Evolutionary conservation across 2,113 vertebrate genomes (phyloP).

Genomic region (Megalops atlanticus): DNA sequence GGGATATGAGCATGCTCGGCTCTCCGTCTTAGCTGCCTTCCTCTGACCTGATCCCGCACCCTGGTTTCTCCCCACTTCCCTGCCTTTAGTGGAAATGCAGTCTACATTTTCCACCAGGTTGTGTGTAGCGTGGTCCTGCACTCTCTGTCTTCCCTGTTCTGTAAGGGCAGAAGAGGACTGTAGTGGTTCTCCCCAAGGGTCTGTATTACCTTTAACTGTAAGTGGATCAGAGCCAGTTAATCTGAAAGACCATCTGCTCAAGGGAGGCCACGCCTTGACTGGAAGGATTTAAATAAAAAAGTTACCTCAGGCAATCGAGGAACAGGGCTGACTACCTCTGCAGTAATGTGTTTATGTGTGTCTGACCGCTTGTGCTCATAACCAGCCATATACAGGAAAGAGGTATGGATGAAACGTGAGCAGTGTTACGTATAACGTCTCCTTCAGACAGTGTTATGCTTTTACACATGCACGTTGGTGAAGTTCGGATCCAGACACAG

Average conservation of each 20-base stretch:
- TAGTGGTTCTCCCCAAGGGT: not conserved
- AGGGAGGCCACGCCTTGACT: constrained; percentile 35
- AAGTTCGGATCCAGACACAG: not conserved
- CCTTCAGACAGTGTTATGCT: not conserved
- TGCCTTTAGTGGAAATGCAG: not conserved
- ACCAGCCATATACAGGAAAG: too few species aligned
- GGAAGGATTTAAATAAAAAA: constrained; percentile 55
- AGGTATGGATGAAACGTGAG: too few species aligned
- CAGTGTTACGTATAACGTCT: too few species aligned
- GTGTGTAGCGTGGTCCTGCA: not conserved
- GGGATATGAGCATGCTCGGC: not conserved
- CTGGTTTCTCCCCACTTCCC: not conserved
- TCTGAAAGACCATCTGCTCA: constrained; percentile 66
- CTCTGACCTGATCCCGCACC: not conserved
- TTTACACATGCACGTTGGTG: not conserved
- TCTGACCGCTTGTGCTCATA: not conserved
- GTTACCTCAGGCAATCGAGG: constrained; percentile 8
- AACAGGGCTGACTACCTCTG: not conserved
- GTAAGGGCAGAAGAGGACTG: not conserved
- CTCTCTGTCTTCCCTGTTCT: not conserved
- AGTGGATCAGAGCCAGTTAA: constrained; percentile 70
- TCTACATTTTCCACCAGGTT: not conserved
- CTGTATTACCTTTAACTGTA: constrained; percentile 58
- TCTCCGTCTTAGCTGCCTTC: not conserved
- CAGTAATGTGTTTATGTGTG: not conserved